These are phyloP conservation scores for Aphelinus atriplicis DNA, from an alignment of 1,140 invertebrate genomes.

Conservation along the genomic window DNA sequence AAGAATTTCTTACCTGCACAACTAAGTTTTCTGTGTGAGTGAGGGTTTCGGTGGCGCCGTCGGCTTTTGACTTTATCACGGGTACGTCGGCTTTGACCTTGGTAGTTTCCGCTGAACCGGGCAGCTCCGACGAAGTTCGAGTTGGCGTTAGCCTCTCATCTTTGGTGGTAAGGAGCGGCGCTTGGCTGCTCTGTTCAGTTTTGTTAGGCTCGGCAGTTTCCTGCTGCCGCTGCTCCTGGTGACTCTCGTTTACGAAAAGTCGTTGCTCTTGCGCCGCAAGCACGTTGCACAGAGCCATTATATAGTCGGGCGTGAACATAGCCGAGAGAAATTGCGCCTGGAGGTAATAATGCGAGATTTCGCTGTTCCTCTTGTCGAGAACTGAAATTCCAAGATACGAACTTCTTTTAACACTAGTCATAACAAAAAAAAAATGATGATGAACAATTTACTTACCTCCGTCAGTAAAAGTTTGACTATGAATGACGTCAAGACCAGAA, in stretches of 20 bases:
- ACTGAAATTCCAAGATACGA: not conserved
- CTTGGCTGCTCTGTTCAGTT: constrained; percentile 11
- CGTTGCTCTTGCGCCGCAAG: constrained; percentile 72
- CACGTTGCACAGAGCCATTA: constrained; percentile 81
- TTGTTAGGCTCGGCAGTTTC: constrained; percentile 13
- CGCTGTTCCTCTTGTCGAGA: not conserved
- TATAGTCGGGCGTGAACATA: constrained; percentile 73
- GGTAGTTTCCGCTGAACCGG: not conserved
- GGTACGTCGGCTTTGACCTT: constrained; percentile 29
- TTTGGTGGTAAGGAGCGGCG: constrained; percentile 7
- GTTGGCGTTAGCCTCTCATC: constrained; percentile 16
- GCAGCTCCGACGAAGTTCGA: not conserved
- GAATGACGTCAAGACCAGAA: not conserved
- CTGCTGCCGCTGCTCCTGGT: constrained; percentile 15
- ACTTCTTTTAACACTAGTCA: too few relatives aligned
- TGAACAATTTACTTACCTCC: not conserved
- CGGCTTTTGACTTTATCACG: constrained; percentile 29
- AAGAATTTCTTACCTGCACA: constrained; percentile 50
- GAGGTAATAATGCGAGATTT: constrained; percentile 30
- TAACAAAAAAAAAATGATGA: too few relatives aligned
- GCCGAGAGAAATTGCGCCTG: constrained; percentile 65
- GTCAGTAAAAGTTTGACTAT: not conserved
- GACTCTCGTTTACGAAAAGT: constrained; percentile 13
- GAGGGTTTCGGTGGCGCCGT: constrained; percentile 19
- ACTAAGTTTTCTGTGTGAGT: constrained; percentile 44